A percentile compares a stretch with the other conserved stretches of the same genome.
These are phyloP conservation scores for Jaculus jaculus DNA, from an alignment of 2,113 vertebrate species.

Conservation along the genomic window DNA sequence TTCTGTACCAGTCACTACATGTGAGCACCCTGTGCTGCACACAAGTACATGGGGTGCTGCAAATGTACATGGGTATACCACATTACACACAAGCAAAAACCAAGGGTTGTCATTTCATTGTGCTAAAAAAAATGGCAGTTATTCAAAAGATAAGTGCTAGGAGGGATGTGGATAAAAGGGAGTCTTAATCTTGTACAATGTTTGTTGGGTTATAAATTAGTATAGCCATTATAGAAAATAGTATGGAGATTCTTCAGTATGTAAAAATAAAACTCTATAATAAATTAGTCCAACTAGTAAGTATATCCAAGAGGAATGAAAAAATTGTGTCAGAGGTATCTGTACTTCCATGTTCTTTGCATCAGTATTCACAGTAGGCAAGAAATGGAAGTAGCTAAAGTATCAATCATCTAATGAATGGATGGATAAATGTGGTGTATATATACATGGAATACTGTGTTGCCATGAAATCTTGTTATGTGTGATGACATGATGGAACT, in stretches of 20 bases:
- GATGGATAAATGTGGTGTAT: background rate
- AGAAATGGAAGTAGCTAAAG: background rate
- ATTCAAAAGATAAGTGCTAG: background rate
- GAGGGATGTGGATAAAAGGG: background rate
- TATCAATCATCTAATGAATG: background rate
- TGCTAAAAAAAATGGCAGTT: background rate
- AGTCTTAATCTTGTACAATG: background rate
- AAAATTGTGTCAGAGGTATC: no score
- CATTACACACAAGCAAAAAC: no score
- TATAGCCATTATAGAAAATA: background rate
- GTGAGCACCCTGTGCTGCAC: no score
- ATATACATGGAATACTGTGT: background rate
- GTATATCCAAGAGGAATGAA: background rate
- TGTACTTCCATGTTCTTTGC: background rate
- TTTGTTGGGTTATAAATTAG: background rate
- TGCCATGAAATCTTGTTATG: no score
- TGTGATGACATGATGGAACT: background rate
- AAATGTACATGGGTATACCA: no score
- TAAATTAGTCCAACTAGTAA: background rate
- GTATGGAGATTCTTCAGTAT: background rate
- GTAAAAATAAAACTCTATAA: background rate
- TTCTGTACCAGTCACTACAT: no score
- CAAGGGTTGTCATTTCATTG: no score
- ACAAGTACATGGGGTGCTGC: no score
- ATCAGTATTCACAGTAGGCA: background rate